These are phyloP conservation scores for Gymnobelideus leadbeateri DNA, from an alignment of 2,113 vertebrate species.

Conservation along the genomic window DNA sequence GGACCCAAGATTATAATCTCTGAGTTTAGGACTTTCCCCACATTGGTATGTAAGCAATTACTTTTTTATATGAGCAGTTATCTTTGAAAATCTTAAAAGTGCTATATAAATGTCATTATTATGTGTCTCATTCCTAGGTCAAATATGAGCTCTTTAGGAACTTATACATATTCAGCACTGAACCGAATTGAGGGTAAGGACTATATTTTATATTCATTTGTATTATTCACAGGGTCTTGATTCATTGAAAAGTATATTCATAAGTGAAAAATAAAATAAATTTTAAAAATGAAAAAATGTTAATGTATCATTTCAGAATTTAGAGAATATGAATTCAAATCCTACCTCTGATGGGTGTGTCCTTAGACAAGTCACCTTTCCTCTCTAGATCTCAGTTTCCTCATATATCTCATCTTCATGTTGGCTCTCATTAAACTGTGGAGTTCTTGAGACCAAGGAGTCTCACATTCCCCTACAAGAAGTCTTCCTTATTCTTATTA, in stretches of 20 bases:
- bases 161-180: neutral
- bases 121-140: neutral
- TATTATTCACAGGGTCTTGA: neutral
- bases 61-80: neutral
- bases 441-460: neutral
- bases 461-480: neutral
- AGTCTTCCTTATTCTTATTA: too few relatives aligned
- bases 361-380: fast-evolving
- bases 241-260: neutral
- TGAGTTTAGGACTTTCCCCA: neutral
- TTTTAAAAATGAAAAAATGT: too few relatives aligned
- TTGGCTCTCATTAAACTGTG: neutral
- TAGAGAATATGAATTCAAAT: neutral
- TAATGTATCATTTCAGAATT: neutral
- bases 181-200: neutral
- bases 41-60: neutral
- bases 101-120: neutral
- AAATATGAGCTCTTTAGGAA: neutral
- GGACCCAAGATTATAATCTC: neutral
- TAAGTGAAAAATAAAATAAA: too few relatives aligned
- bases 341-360: too few relatives aligned
- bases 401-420: neutral
- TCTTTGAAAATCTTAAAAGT: neutral
- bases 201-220: neutral
- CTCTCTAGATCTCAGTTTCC: neutral